These are phyloP conservation scores for Crotalus viridis DNA, from an alignment of 2,113 vertebrate genomes.

Conservation along the genomic window DNA sequence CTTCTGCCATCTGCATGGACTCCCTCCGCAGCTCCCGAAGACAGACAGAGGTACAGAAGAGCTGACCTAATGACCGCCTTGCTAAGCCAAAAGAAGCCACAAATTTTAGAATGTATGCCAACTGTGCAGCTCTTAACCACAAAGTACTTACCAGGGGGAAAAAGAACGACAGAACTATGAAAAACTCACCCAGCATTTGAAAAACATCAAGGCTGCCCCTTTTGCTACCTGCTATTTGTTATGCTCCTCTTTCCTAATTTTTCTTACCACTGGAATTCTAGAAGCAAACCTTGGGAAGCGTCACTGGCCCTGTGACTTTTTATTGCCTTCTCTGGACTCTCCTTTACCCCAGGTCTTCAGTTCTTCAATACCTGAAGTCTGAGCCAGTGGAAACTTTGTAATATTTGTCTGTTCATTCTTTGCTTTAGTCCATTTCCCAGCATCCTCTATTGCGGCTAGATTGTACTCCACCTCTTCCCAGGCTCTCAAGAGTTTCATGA, in stretches of 20 bases:
- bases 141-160: neutral
- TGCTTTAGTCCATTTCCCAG: neutral
- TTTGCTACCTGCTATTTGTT: neutral
- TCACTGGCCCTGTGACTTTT: neutral
- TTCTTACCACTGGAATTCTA: neutral
- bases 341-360: neutral
- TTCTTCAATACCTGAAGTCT: neutral
- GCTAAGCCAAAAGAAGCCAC: neutral
- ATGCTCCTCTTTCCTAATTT: neutral
- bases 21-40: neutral
- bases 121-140: neutral
- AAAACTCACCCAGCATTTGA: neutral
- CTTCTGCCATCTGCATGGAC: neutral
- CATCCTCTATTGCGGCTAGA: neutral
- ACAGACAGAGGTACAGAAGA: neutral
- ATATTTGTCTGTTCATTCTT: neutral
- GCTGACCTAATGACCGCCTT: neutral
- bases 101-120: neutral
- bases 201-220: neutral
- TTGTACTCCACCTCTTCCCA: accelerated
- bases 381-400: neutral
- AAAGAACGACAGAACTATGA: neutral
- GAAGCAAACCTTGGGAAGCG: neutral
- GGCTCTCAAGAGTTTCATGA: constrained; percentile 2
- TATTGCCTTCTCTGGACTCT: neutral